Base-by-base conservation (phyloP, 2,888 invertebrate species). In the Pocota personata region DNA sequence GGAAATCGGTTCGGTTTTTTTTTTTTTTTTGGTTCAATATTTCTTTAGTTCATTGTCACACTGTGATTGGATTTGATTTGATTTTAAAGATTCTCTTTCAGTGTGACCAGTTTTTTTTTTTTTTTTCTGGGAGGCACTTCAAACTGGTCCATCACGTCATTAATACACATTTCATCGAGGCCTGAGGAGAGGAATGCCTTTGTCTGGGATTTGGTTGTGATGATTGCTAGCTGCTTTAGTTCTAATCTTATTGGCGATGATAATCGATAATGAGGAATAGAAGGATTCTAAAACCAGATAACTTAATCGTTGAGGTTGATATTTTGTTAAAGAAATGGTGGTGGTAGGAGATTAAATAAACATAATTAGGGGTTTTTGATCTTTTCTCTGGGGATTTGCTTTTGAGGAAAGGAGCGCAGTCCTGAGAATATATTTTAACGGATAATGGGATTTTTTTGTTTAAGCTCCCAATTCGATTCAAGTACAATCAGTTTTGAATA, bases 131-230 rank as follows among this genome's bases (percentile, higher is more conserved):
- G 35, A 43, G 35, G 10, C 55, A 66, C 73, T 78, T 83, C 67
- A 79, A 84, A 80, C 75, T 86, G 84, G 84, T 66, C 76, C 84
- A 80, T 86, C 84, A 80, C 80, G 64, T 86, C 80, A 80, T 86
- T 80, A 76, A 69, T 75, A 73, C 40, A 69, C 69, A 75, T 73
- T 79, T 83, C 58, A 35, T 79, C 72, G 72, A 58, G n/a, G 21
- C 12, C 30, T 40, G 66, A 21, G 21, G 46, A 21, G n/a, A 64
- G 50, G 78, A 58, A 78, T 78, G 60, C 50, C 66, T 79, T 73
- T 79, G 67, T 73, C 55, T 79, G 62, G 37, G 30, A 50, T 43
- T 58, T 67, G 40, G 30, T 67, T 37, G 46, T 67, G 27, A 21
- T 58, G 40, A 35, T 60, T 50, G 50, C 37, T 66, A 35, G 35